phyloP scores from a whole-genome alignment of 2,113 vertebrate genomes.

The Thalassoma bifasciatum region DNA sequence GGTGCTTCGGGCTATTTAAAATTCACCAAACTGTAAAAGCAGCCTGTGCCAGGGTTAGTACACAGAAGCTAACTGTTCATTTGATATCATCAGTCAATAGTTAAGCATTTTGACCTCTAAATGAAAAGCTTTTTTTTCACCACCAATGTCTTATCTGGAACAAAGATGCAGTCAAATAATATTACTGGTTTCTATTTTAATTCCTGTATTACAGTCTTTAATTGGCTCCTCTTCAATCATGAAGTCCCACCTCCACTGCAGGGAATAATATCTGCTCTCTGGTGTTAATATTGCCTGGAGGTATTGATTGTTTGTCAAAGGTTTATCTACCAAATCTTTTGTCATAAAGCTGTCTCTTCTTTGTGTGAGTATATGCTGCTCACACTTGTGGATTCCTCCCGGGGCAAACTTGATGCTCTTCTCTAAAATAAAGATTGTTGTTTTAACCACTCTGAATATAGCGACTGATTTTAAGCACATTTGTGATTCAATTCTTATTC shows the following conservation, averaged over 20 bases:
- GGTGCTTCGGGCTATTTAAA: no score
- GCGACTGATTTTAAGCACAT: no score
- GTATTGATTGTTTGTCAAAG: constrained; percentile 50
- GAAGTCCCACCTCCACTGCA: not conserved
- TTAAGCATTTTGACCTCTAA: not conserved
- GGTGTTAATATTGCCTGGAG: constrained; percentile 42
- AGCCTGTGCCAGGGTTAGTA: no score
- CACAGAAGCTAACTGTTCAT: no score
- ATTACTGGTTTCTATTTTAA: constrained; percentile 4
- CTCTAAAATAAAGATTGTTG: not conserved
- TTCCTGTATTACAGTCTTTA: constrained; percentile 2
- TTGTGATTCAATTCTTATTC: no score
- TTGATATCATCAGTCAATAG: not conserved
- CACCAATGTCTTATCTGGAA: not conserved
- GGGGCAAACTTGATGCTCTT: no score
- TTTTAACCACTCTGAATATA: not conserved
- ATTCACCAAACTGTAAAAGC: no score
- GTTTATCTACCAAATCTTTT: constrained; percentile 28
- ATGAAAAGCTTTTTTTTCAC: not conserved
- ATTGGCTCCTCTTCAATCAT: constrained; percentile 10
- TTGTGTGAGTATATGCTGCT: not conserved
- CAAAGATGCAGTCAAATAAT: not conserved
- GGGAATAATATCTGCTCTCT: constrained; percentile 27
- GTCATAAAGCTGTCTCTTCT: constrained; percentile 23
- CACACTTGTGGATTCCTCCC: not conserved